phyloP scores from a whole-genome alignment of 2,888 invertebrate genomes.

The Chrysina gloriosa region DNA sequence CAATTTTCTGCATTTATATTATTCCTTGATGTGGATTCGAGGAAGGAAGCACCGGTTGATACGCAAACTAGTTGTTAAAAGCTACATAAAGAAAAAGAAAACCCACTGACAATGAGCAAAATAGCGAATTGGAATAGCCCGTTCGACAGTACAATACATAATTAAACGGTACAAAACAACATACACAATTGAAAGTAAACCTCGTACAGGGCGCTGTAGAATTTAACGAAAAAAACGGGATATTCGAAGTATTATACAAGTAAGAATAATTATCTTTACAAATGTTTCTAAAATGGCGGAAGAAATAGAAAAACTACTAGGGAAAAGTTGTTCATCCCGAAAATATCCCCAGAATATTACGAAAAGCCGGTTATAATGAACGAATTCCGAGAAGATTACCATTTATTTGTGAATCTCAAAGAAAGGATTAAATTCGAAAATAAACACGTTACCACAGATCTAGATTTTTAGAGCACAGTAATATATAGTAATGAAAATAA shows the following conservation, averaged over 20 bases:
- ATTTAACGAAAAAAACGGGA: background rate
- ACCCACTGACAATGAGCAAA: background rate
- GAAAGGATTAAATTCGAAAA: background rate
- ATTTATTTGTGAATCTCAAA: background rate
- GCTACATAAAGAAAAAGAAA: constrained; percentile 4
- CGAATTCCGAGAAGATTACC: too few relatives aligned
- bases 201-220: background rate
- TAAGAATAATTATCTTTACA: background rate
- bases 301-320: background rate
- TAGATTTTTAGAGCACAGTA: background rate
- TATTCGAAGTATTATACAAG: background rate
- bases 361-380: background rate
- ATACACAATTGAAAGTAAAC: background rate
- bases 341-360: constrained; percentile 3
- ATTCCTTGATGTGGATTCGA: background rate
- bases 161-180: background rate
- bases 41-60: constrained; percentile 6
- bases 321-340: constrained; percentile 13
- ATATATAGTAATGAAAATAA: constrained; percentile 52
- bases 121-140: background rate
- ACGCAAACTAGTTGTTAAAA: background rate
- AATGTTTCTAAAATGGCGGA: background rate
- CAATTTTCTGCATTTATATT: background rate
- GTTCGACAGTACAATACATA: constrained; percentile 6
- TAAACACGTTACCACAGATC: too few relatives aligned